phyloP scores from a whole-genome alignment of 2,113 vertebrate species.

The Proteles cristata region DNA sequence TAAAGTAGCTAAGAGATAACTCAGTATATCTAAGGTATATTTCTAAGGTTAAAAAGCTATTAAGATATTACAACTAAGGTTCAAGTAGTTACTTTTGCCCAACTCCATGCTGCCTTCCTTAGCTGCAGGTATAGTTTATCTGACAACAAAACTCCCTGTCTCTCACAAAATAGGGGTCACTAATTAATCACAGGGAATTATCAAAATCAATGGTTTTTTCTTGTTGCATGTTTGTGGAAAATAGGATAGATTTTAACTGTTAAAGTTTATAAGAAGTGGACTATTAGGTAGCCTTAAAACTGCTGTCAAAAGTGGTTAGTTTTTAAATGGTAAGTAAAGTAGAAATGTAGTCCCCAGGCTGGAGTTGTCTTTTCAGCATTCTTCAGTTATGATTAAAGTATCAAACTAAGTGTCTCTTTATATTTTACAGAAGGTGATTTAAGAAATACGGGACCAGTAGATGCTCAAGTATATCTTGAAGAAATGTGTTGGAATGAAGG shows the following conservation, averaged over 20 bases:
- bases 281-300: background rate
- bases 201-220: background rate
- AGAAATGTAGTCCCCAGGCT: background rate
- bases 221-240: background rate
- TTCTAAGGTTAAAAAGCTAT: constrained; percentile 2
- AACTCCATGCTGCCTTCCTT: background rate
- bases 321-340: constrained; percentile 2
- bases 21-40: background rate
- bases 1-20: background rate
- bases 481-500: constrained; percentile 90
- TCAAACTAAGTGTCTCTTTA: constrained; percentile 52
- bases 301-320: background rate
- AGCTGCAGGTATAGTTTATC: background rate
- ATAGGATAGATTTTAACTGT: background rate
- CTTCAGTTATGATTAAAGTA: background rate
- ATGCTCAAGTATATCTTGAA: constrained; percentile 85
- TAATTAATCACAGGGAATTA: background rate
- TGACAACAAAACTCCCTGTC: background rate
- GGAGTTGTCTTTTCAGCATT: background rate
- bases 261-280: background rate
- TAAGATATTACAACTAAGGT: constrained; percentile 16
- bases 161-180: background rate
- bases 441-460: constrained; percentile 85
- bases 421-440: constrained; percentile 85
- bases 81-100: background rate